Evolutionary conservation across 1,140 invertebrate genomes (phyloP).

Genomic region (Hermetia illucens): DNA sequence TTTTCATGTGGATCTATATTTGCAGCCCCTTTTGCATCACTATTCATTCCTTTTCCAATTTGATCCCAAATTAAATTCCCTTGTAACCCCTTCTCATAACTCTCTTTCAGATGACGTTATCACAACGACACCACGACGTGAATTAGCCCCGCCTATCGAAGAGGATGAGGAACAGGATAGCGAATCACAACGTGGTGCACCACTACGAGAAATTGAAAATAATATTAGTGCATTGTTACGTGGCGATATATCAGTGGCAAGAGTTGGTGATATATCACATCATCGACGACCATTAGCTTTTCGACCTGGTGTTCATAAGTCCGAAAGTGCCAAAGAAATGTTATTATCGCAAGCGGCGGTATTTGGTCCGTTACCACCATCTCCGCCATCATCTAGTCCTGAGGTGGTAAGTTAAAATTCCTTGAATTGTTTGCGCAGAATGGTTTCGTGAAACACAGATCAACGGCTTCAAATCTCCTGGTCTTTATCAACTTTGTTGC

Average conservation of each 20-base stretch:
- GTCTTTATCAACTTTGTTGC: no score
- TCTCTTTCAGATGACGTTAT: neutral
- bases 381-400: conserved; percentile 24
- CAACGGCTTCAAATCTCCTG: no score
- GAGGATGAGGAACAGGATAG: conserved; percentile 47
- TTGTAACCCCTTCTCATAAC: no score
- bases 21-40: no score
- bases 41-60: no score
- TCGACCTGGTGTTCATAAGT: conserved; percentile 45
- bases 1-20: no score
- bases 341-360: conserved; percentile 33
- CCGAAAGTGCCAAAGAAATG: conserved; percentile 51
- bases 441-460: no score
- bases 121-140: conserved; percentile 30
- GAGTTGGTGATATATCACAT: conserved; percentile 8
- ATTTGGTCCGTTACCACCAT: conserved; percentile 29
- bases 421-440: no score
- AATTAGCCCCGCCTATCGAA: conserved; percentile 39
- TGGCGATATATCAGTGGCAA: conserved; percentile 31
- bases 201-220: conserved; percentile 48
- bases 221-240: conserved; percentile 46
- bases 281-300: conserved; percentile 22
- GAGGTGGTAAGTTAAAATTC: conserved; percentile 10
- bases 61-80: no score
- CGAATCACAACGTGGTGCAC: conserved; percentile 30